Evolutionary conservation across 2,888 invertebrate species (phyloP), one percentile per base, ranked within the genome.

Genomic region (Pyrgus malvae): DNA sequence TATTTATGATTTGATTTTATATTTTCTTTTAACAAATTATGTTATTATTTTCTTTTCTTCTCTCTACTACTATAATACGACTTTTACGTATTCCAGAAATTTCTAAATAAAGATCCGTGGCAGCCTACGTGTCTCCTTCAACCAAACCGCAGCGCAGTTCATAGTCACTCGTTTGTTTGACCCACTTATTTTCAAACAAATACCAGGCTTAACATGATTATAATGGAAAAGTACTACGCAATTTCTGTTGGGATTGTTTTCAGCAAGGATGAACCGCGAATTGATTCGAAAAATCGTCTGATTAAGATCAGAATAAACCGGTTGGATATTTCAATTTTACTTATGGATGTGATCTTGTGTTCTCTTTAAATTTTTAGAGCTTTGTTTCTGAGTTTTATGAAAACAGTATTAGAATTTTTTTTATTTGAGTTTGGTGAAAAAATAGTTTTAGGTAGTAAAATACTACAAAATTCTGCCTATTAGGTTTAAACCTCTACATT

Each of bases 111-210:
- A n/a, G n/a, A 35, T 25, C 44, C 19, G 35, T 25, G 16, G 53
- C 37, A 44, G 25, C 53, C 44, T 29, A 41, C 40, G 16, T 29
- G 37, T 45, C 45, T 37, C 37, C 33, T 41, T 53, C 44, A 53
- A 53, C 14, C 38, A 29, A 51, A 44, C 44, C 50, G 42, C 27
- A 4, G 45, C 45, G 31, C 33, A 17, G 27, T 37, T 45, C 50
- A 35, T 45, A 53, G 51, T 19, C 44, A 35, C 14, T 58, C 61
- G 63, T 53, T 44, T 53, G 69, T 69, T 69, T 70, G 72, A 69
- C 69, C 71, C 68, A 73, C 64, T 73, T 72, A 66, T 58, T 73
- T 73, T 69, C 71, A 60, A 65, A 63, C 63, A 70, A 66, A 58
- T 53, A 53, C 37, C 53, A 45, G 27, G 45, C 53, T 53, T 45